Evolutionary conservation across 2,113 vertebrate genomes (phyloP).

Genomic region (Phrynosoma platyrhinos): DNA sequence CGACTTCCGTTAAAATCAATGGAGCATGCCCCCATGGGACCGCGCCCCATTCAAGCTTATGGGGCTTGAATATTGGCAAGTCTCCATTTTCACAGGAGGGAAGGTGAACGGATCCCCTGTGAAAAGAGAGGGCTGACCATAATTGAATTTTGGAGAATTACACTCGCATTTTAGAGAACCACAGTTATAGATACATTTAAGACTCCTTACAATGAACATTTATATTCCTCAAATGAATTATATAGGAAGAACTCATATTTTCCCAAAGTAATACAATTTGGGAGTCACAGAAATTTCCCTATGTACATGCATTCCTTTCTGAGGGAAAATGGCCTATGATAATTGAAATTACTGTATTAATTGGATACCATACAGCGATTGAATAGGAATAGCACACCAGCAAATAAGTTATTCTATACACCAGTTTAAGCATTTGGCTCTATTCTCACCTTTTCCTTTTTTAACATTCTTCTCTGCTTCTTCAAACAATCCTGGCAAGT

Average conservation of each 20-base stretch:
- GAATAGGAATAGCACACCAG: neutral
- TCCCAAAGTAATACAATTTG: neutral
- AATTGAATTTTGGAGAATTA: neutral
- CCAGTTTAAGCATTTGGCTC: neutral
- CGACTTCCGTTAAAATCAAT: too few relatives aligned
- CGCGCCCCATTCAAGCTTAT: too few relatives aligned
- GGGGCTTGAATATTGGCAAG: too few relatives aligned
- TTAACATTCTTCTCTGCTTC: slow-evolving; percentile 94
- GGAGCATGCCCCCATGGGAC: too few relatives aligned
- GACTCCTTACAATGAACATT: neutral
- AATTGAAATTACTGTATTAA: neutral
- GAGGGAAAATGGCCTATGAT: neutral
- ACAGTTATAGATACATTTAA: neutral
- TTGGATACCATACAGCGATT: neutral
- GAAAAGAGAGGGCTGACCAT: too few relatives aligned
- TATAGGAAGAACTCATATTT: neutral
- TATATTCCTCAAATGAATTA: neutral
- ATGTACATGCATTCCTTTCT: neutral
- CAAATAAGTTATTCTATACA: neutral
- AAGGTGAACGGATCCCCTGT: too few relatives aligned
- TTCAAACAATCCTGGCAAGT: slow-evolving; percentile 96
- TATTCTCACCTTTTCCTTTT: slow-evolving; percentile 92
- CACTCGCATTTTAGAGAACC: neutral
- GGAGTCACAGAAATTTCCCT: neutral
- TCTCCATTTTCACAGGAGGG: too few relatives aligned